Conservation (phyloP, 2,797 vertebrate species). For the Pyrocephalus nanus region DNA sequence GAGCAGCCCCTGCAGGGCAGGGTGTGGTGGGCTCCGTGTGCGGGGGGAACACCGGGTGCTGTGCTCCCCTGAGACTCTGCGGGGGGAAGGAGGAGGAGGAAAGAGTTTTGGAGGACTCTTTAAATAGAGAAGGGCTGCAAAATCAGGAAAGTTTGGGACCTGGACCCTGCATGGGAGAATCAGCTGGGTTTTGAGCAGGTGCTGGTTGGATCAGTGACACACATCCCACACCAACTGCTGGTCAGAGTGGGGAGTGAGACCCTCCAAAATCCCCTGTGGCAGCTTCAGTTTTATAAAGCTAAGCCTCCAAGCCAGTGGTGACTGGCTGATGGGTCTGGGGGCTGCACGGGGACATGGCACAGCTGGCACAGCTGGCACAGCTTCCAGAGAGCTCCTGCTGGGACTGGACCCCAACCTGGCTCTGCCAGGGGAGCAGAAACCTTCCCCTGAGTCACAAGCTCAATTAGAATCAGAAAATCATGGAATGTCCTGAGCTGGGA, state of each 20-base stretch:
- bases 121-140: background rate
- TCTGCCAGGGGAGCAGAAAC: background rate
- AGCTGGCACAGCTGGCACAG: background rate
- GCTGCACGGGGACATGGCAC: background rate
- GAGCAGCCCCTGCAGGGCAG: background rate
- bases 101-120: background rate
- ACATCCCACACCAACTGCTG: background rate
- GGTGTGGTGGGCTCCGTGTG: background rate
- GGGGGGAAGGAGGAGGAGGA: background rate
- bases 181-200: background rate
- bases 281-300: background rate
- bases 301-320: background rate
- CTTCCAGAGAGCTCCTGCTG: background rate
- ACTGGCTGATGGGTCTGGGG: background rate
- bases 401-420: background rate
- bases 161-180: background rate
- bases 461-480: background rate
- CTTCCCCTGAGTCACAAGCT: background rate
- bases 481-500: accelerated
- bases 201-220: background rate
- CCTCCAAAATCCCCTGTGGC: background rate
- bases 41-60: background rate
- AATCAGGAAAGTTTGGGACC: background rate
- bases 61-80: background rate
- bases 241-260: accelerated